Evolutionary conservation across 2,888 invertebrate species (phyloP).

Genomic region (Theretra japonica): DNA sequence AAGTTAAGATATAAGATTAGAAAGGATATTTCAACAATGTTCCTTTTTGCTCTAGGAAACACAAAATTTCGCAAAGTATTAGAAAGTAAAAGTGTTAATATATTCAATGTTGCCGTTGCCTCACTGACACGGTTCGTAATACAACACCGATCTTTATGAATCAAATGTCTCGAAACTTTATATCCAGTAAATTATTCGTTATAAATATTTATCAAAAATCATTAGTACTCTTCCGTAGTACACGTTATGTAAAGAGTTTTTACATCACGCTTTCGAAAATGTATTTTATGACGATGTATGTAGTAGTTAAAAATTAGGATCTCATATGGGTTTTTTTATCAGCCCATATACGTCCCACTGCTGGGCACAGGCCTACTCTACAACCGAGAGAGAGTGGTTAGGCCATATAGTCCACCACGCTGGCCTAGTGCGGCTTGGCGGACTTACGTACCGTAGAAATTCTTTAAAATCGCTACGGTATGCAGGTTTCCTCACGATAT

Average conservation of each 20-base stretch:
- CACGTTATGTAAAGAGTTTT: background rate
- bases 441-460: too few relatives aligned
- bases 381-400: too few relatives aligned
- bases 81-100: slow-evolving; percentile 25
- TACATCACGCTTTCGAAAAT: background rate
- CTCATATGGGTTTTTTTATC: too few relatives aligned
- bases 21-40: background rate
- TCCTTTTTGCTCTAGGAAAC: background rate
- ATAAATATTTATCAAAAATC: background rate
- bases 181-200: slow-evolving; percentile 4
- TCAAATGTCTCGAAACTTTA: slow-evolving; percentile 14
- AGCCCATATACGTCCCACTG: too few relatives aligned
- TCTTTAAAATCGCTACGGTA: too few relatives aligned
- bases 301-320: too few relatives aligned
- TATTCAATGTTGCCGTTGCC: slow-evolving; percentile 11
- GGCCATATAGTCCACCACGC: too few relatives aligned
- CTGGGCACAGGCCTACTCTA: too few relatives aligned
- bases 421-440: too few relatives aligned
- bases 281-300: background rate
- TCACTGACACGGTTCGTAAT: slow-evolving; percentile 21
- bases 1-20: too few relatives aligned
- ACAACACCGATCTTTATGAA: slow-evolving; percentile 15
- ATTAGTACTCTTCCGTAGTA: background rate
- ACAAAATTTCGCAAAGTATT: background rate
- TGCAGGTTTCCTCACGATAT: too few relatives aligned